Percentiles rank a stretch among this genome's conserved stretches.
phyloP scores from a whole-genome alignment of 2,113 vertebrate species.

The Antennarius striatus region DNA sequence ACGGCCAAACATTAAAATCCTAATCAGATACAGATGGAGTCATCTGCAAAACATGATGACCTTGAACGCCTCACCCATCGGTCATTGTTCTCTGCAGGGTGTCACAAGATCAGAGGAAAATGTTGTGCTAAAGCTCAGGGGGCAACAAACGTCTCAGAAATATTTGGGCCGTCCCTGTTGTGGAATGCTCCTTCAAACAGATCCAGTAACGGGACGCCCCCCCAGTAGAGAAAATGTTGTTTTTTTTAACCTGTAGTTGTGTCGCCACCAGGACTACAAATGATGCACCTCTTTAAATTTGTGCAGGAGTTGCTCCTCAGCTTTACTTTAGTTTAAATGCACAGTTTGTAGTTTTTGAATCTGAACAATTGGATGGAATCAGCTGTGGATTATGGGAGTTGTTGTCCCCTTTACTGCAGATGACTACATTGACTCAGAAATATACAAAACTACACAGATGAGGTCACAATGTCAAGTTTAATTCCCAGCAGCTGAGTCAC shows the following conservation, averaged over 20 bases:
- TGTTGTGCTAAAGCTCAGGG: conserved; percentile 23
- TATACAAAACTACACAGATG: no score
- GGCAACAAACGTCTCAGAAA: conserved; percentile 11
- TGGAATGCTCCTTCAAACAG: conserved; percentile 5
- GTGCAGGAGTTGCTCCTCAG: neutral
- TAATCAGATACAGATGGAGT: conserved; percentile 61
- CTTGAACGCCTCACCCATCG: conserved; percentile 33
- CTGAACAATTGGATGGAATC: neutral
- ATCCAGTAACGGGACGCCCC: neutral
- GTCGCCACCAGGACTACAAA: no score
- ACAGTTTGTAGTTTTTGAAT: neutral
- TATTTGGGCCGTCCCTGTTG: conserved; percentile 19
- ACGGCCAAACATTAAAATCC: conserved; percentile 37
- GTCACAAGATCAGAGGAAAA: conserved; percentile 17
- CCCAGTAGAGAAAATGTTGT: no score
- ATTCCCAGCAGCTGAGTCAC: no score
- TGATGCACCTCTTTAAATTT: no score
- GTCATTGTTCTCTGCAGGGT: conserved; percentile 34
- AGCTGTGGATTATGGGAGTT: neutral
- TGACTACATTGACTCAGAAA: no score
- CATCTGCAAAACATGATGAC: conserved; percentile 31
- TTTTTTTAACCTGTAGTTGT: no score
- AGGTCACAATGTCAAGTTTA: no score
- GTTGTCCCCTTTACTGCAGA: neutral
- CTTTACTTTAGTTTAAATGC: neutral